Percentiles rank a stretch among this genome's conserved stretches.
These are phyloP conservation scores for Sminthurides aquaticus DNA, from an alignment of 2,888 invertebrate genomes.

Conservation along the genomic window DNA sequence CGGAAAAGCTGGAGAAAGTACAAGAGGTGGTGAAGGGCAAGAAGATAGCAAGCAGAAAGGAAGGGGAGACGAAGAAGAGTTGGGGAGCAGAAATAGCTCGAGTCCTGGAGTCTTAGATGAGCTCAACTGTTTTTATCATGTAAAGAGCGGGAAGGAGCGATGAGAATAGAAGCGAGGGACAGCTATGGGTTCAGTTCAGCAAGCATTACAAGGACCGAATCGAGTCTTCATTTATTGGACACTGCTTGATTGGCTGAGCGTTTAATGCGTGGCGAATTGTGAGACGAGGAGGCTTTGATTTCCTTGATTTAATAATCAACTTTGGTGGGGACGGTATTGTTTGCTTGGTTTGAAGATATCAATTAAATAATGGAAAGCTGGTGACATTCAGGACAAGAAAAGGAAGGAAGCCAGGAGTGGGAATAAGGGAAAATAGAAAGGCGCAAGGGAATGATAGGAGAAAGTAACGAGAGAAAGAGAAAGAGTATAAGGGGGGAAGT, in stretches of 20 bases:
- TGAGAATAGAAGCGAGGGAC: not conserved
- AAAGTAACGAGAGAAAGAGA: too few relatives aligned
- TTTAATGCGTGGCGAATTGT: too few relatives aligned
- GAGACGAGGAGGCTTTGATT: not conserved
- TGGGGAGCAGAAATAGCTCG: too few relatives aligned
- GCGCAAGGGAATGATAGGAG: not conserved
- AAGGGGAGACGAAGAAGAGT: not conserved
- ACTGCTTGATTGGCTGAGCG: not conserved
- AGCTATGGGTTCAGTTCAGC: too few relatives aligned
- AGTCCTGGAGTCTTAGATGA: too few relatives aligned
- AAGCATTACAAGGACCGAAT: too few relatives aligned
- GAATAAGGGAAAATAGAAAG: not conserved
- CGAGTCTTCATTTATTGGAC: not conserved
- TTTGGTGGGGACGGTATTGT: not conserved
- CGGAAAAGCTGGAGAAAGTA: too few relatives aligned
- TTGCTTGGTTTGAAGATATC: not conserved
- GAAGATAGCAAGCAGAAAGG: not conserved
- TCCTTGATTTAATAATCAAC: not conserved
- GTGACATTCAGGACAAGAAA: not conserved
- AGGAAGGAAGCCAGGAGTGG: not conserved
- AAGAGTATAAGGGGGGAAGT: not conserved
- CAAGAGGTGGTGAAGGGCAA: not conserved
- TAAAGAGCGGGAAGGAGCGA: not conserved
- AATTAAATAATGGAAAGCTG: not conserved
- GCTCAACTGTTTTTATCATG: not conserved